phyloP scores from a whole-genome alignment of 2,113 vertebrate genomes.

The Eidolon helvum region DNA sequence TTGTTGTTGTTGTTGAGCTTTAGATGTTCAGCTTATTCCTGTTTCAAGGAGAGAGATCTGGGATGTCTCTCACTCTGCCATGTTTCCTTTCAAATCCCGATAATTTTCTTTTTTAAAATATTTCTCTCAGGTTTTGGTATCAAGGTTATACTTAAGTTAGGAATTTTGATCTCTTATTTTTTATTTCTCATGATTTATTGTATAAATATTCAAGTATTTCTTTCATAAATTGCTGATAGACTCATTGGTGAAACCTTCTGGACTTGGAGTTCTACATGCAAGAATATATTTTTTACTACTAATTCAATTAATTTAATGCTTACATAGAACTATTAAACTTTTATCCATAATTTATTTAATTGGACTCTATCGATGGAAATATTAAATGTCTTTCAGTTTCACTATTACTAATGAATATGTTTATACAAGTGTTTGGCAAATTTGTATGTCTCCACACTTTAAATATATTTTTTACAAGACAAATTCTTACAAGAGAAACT shows the following conservation, averaged over 20 bases:
- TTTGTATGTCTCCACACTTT: not conserved
- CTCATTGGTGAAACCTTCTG: not conserved
- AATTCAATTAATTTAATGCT: conserved; percentile 16
- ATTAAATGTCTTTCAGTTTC: not conserved
- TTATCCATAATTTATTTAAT: not conserved
- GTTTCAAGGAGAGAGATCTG: too few species aligned
- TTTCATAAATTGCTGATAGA: not conserved
- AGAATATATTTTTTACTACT: not conserved
- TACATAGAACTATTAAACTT: not conserved
- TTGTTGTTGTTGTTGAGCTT: too few species aligned
- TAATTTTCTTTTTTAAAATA: not conserved
- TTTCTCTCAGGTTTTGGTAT: not conserved
- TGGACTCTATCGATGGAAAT: not conserved
- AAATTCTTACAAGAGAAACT: conserved; percentile 8
- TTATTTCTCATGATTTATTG: not conserved
- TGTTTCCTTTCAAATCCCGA: too few species aligned
- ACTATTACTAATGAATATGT: not conserved
- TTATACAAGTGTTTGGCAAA: not conserved
- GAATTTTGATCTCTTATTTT: not conserved
- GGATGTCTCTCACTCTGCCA: too few species aligned
- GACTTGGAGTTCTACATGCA: not conserved
- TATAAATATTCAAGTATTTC: not conserved
- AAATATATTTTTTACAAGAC: not conserved
- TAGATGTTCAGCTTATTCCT: too few species aligned
- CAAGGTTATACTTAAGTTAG: not conserved